phyloP scores from a whole-genome alignment of 2,113 vertebrate genomes.

The Crotalus tigris region DNA sequence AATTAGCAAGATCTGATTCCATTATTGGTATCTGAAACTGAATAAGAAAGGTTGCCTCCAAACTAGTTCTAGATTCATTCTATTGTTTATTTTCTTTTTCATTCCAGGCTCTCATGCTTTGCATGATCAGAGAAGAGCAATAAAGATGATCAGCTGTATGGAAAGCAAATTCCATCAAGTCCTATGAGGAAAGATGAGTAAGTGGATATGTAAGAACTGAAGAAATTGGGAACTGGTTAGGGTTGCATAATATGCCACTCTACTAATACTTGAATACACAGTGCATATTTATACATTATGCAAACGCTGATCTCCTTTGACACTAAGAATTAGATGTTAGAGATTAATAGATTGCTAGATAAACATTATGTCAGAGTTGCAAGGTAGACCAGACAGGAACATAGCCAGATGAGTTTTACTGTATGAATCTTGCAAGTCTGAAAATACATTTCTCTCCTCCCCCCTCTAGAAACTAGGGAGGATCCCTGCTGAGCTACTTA shows the following conservation, averaged over 20 bases:
- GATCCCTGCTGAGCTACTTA: background rate
- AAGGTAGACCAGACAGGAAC: background rate
- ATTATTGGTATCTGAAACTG: background rate
- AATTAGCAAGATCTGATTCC: fast-evolving
- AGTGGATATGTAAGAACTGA: background rate
- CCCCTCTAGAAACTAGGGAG: background rate
- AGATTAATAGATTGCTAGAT: background rate
- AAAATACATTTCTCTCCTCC: background rate
- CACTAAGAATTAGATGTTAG: background rate
- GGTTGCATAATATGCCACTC: background rate
- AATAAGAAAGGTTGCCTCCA: background rate
- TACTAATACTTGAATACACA: background rate
- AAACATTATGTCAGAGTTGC: background rate
- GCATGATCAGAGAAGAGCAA: slow-evolving; percentile 6
- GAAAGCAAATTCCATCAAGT: background rate
- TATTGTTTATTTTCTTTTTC: slow-evolving; percentile 29
- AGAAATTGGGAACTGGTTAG: background rate
- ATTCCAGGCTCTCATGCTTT: slow-evolving; percentile 9
- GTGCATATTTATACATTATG: background rate
- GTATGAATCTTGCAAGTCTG: background rate
- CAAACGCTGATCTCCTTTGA: background rate
- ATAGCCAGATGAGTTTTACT: background rate
- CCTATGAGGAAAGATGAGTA: background rate
- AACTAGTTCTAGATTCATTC: background rate
- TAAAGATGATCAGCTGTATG: background rate